phyloP scores from a whole-genome alignment of 2,113 vertebrate species.

The Pterophyllum scalare region DNA sequence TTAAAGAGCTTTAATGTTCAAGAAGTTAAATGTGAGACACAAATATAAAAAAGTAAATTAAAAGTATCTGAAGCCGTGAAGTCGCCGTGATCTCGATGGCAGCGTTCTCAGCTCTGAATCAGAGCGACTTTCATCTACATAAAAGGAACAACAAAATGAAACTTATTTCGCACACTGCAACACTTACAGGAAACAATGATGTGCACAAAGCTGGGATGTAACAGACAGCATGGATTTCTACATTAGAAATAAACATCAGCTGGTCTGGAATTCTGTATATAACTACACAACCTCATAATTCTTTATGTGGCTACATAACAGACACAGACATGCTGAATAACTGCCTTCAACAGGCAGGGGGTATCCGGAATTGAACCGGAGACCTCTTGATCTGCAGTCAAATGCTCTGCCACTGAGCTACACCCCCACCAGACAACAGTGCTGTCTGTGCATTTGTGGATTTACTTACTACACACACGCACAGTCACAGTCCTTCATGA shows the following conservation, averaged over 20 bases:
- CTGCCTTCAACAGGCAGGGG: no score
- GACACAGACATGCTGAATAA: no score
- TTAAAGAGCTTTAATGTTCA: neutral
- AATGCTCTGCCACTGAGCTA: slow-evolving; percentile 88
- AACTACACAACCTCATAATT: no score
- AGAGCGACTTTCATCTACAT: no score
- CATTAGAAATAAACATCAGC: neutral
- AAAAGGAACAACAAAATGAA: neutral
- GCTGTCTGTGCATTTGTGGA: no score
- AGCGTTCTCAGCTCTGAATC: no score
- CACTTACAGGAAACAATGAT: neutral
- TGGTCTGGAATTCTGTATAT: no score
- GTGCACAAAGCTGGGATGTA: neutral
- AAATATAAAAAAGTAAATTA: neutral
- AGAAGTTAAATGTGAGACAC: neutral
- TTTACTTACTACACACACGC: no score
- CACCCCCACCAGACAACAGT: slow-evolving; percentile 66
- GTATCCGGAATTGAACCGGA: slow-evolving; percentile 82
- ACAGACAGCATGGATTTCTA: neutral
- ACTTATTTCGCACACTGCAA: accelerated
- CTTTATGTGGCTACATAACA: no score
- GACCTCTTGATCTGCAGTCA: slow-evolving; percentile 86
- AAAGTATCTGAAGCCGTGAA: neutral
- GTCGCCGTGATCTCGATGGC: no score
- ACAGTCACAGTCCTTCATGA: no score